Base-by-base conservation (phyloP, 2,113 vertebrate genomes). In the Embiotoca jacksoni region DNA sequence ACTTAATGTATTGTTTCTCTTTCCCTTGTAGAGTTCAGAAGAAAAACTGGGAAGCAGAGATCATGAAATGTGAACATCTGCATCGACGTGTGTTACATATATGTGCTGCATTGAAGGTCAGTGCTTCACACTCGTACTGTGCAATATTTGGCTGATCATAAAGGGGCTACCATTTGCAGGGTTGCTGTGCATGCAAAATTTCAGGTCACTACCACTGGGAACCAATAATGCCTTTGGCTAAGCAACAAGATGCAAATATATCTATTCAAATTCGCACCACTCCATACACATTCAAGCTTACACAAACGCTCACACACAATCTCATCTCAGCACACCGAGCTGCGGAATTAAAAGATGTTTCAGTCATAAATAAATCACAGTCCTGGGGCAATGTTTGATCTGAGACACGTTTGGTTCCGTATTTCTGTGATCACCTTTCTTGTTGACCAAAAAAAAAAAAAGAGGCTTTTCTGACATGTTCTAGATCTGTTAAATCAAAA, bases 181-280 rank as follows among this genome's bases (percentile, higher is more conserved):
- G 75, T 77, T 90, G 86, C 86, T 68, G 63, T 84, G 81, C 69
- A 94, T 94, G 93, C 94, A 95, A 95, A 95, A 89, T 82, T 78
- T 91, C 85, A 91, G 91, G 90, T 90, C 92, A 88, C 89, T 72
- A 88, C 80, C 88, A 85, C 86, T 90, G 84, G 80, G 87, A 91
- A 83, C 86, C 89, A 87, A 89, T 83, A 90, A 88, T 83, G 89
- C 90, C 89, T 89, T 88, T 93, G 91, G 90, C 91, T 88, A 88
- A 85, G 89, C 89, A 93, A 92, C 90, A 93, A 88, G 84, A 95
- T 94, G 94, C 94, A 95, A 95, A 95, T 93, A 75, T 57, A 50
- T 81, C 82, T 92, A 95, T 94, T 95, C 93, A 95, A 95, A 95
- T 94, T 63, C 2, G 30, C 62, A 85, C 68, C 75, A 75, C 78